A percentile compares a stretch with the other conserved stretches of the same genome.
These are phyloP conservation scores for Halisarca cf. caerulea DNA, from an alignment of 37 sponge, comb jelly and placozoan species.

Conservation along the genomic window DNA sequence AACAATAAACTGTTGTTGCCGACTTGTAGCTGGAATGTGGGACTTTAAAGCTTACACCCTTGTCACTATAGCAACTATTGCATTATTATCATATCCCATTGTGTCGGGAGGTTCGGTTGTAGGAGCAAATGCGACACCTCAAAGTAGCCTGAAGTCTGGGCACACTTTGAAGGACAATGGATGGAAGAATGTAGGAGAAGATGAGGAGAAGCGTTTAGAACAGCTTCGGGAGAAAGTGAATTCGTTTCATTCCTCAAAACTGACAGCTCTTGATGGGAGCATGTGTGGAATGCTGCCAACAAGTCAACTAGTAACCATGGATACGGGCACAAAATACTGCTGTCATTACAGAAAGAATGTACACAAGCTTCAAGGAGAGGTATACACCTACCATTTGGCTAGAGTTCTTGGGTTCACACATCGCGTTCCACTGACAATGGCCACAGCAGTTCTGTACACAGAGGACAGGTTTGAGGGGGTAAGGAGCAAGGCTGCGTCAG, in stretches of 20 bases:
- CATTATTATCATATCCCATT: no score
- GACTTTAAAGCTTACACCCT: no score
- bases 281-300: background rate
- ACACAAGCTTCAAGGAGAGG: conserved; percentile 17
- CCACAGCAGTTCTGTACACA: background rate
- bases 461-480: conserved; percentile 1
- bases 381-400: background rate
- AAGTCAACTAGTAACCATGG: conserved; percentile 11
- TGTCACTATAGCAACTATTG: no score
- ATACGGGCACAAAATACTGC: conserved; percentile 3
- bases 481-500: background rate
- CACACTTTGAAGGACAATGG: no score
- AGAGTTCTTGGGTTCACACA: background rate
- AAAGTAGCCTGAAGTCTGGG: no score
- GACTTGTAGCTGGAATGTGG: no score
- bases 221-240: no score
- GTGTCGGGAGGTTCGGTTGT: no score
- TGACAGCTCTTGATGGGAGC: background rate
- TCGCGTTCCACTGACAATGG: background rate
- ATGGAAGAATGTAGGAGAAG: no score
- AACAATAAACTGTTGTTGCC: no score
- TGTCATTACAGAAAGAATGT: background rate
- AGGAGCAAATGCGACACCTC: no score
- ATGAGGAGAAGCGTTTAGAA: no score
- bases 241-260: background rate